Evolutionary conservation across 2,797 vertebrate genomes (phyloP).

Genomic region (Oophaga sylvatica): DNA sequence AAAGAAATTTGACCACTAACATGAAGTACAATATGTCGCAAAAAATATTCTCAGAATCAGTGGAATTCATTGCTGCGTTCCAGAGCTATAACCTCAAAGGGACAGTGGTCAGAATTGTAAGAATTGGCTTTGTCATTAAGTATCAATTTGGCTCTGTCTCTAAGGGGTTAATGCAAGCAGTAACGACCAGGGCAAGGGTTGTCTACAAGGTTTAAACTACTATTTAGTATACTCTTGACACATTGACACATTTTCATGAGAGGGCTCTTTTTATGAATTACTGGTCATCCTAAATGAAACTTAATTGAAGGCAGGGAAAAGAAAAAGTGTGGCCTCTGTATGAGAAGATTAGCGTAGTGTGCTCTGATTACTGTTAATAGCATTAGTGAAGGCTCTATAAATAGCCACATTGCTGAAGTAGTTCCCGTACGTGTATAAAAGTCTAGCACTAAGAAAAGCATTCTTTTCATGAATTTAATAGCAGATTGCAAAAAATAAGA

Average conservation of each 20-base stretch:
- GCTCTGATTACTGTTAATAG: constrained; percentile 15
- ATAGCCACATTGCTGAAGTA: background rate
- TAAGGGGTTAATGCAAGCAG: too few species aligned
- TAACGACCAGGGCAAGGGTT: too few species aligned
- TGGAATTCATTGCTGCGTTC: too few species aligned
- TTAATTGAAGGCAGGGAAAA: constrained; percentile 6
- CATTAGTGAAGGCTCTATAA: constrained; percentile 12
- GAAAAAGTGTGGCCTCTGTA: background rate
- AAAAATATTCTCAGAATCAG: too few species aligned
- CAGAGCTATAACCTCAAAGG: too few species aligned
- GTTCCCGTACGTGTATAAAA: background rate
- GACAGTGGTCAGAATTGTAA: too few species aligned
- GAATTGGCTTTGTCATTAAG: too few species aligned
- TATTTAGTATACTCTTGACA: background rate
- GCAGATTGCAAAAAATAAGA: constrained; percentile 10
- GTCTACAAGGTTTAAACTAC: too few species aligned
- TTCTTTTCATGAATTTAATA: constrained; percentile 17
- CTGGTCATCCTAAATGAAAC: constrained; percentile 6
- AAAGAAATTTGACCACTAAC: too few species aligned
- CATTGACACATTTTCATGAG: background rate
- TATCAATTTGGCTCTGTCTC: too few species aligned
- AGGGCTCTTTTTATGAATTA: background rate
- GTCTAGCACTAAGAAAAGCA: constrained; percentile 6
- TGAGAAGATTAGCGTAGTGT: constrained; percentile 12
- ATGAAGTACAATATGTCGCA: too few species aligned